Base-by-base conservation (phyloP, 2,888 invertebrate species). In the Drosophila mercatorum region DNA sequence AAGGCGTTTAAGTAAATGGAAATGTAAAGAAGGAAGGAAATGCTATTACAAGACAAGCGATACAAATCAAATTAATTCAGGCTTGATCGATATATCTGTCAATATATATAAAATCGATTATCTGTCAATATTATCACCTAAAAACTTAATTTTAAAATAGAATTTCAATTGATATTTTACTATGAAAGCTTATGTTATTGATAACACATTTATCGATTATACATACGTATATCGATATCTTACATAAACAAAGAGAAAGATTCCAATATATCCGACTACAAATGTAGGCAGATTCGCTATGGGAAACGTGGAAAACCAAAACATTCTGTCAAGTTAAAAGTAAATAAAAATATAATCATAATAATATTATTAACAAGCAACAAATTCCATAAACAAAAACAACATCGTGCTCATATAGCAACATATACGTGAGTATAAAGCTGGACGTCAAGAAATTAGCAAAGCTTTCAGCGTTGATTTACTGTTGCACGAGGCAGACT, bases 381-480 rank as follows among this genome's bases (percentile, higher is more conserved):
- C 26, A 3, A 41, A 38, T 38, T 26, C 34, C 8, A 11, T 34
- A 46, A 53, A 67, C 52, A 38, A 3, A n/a, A 61, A 47, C 12
- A 31, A 31, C n/a, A 40, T 38, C 36, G n/a, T 17, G 36, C 17
- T 58, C 44, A 28, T 49, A 46, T 59, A 62, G 22, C 34, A 70
- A 36, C 34, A 70, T 62, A 70, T 31, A 38, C 56, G 40, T 41
- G 55, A 36, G 31, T 31, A 49, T 78, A 55, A 55, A 63, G 28
- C 26, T 43, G 49, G 34, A 46, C 49, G 59, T 78, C 70, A 55
- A 53, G 72, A 83, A 83, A 83, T 83, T 85, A 83, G 83, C 83
- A 66, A 65, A 85, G 70, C 74, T 72, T 75, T 80, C 70, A 72
- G 73, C 65, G 64, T 66, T 75, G 74, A 78, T 73, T 85, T 82